Evolutionary conservation across 2,797 vertebrate genomes (phyloP), one percentile per base, ranked within the genome.

Genomic region (Epinephelus awoara): DNA sequence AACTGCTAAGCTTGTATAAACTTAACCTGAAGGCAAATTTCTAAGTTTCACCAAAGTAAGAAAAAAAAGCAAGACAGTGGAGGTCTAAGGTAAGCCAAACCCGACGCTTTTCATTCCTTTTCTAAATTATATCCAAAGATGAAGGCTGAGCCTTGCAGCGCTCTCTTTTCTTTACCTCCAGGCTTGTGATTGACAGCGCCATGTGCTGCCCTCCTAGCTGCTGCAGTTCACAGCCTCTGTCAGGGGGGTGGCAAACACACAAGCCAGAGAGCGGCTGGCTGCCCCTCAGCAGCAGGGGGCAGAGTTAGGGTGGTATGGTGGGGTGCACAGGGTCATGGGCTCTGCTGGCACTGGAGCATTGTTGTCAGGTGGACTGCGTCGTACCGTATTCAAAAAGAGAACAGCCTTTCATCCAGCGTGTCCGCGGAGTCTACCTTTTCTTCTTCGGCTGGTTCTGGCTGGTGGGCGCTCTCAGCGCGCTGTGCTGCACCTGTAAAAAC

Each of bases 401-500:
- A 62, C 86, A 67, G 86, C 78, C 84, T 93, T n/a, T 91, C 21
- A 89, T 86, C 84, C 82, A 23, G 64, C 70, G 47, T 57, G 77
- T 92, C 93, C 3, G 90, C 1, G 84, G 90, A 0, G 90, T 77
- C 4, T 96, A 97, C 88, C 95, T 93, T 92, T 96, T 99, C 96
- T 93, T 99, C 90, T 96, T 96, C 19, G 94, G 77, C 85, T 96
- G 97, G 85, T 92, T 96, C 89, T 96, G 96, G 91, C 92, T 89
- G 92, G 94, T 93, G 92, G 93, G 91, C 88, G 92, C 96, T 94
- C 94, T 97, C 93, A 96, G 88, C 91, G 96, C 96, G 61, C 96
- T 92, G 23, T 96, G 95, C 95, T 98, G 98, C 97, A 99, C 98
- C 98, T 99, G 98, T 96, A 95, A 97, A 98, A 98, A 98, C 97